Conservation (phyloP, 2,797 vertebrate genomes). For the Buceros bicornis region DNA sequence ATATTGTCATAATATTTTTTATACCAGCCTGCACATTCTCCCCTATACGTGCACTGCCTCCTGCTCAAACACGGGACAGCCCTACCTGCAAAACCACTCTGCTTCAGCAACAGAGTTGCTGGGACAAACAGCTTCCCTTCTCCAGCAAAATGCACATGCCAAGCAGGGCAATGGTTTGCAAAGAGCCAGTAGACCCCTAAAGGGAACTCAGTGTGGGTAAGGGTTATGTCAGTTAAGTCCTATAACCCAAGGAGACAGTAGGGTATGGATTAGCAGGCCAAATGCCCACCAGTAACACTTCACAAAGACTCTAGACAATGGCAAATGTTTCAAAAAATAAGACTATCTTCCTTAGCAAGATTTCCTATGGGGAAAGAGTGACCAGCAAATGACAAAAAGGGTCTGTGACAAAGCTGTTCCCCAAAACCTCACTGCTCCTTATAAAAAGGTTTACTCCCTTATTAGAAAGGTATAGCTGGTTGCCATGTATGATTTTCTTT, state of each 20-base stretch:
- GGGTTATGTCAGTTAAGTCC: background rate
- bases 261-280: background rate
- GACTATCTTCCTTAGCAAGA: background rate
- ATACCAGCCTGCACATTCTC: background rate
- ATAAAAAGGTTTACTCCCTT: background rate
- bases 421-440: background rate
- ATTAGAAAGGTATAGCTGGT: background rate
- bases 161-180: background rate
- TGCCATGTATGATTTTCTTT: background rate
- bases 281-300: background rate
- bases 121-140: background rate
- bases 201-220: background rate
- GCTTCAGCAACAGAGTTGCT: background rate
- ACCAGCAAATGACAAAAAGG: background rate
- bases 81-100: background rate
- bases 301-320: background rate
- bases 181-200: background rate
- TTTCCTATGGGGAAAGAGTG: background rate
- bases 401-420: background rate
- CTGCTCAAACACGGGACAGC: fast-evolving
- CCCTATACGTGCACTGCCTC: background rate
- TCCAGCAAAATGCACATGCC: background rate
- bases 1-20: background rate
- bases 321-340: background rate
- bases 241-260: background rate